Base-by-base conservation (phyloP, 2,113 vertebrate species). In the Misgurnus anguillicaudatus region DNA sequence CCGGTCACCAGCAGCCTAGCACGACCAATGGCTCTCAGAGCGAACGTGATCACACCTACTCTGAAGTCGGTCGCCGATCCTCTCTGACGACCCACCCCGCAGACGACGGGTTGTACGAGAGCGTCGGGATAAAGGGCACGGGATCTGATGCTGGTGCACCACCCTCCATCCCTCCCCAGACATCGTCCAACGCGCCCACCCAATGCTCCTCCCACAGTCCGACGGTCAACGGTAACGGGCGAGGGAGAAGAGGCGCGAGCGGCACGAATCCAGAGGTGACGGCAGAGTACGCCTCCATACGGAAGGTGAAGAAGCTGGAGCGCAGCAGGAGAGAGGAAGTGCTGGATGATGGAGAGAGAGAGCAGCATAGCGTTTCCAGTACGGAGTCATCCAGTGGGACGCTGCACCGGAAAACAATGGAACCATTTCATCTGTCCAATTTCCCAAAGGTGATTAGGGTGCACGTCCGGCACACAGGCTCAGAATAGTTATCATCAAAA, bases 61-160 rank as follows among this genome's bases (percentile, higher is more conserved):
- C 90, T 0, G 91, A 93, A 86, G 92, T 93, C 77, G 90, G 89
- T 38, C 57, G 89, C 31, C 87, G 89, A 45, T 85, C 87, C 80
- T 84, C 89, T 10, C 88, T 87, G 0, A 86, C 89, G 0, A 81
- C 74, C 58, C 90, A 87, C 24, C 84, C 82, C 72, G 83, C 86
- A 62, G 92, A 94, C 1, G 91, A 94, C 6, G 91, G 90, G 42
- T 84, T 93, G 64, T 94, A 94, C 14, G 93, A 94, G 85, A 92
- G 80, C 0, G 93, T 93, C 3, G 90, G 90, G 6, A 85, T 93
- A 13, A 86, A 87, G 24, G 88, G 90, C 42, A 36, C 39, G 75
- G 6, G 88, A 85, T 6, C 76, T 0, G 84, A 80, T 6, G 67
- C 85, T 14, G 90, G 87, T 60, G 79, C 81, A 0, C 72, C 84